Percentiles rank a stretch among this genome's conserved stretches.
phyloP scores from a whole-genome alignment of 2,888 invertebrate genomes.

The Acanthococcus lagerstroemiae region DNA sequence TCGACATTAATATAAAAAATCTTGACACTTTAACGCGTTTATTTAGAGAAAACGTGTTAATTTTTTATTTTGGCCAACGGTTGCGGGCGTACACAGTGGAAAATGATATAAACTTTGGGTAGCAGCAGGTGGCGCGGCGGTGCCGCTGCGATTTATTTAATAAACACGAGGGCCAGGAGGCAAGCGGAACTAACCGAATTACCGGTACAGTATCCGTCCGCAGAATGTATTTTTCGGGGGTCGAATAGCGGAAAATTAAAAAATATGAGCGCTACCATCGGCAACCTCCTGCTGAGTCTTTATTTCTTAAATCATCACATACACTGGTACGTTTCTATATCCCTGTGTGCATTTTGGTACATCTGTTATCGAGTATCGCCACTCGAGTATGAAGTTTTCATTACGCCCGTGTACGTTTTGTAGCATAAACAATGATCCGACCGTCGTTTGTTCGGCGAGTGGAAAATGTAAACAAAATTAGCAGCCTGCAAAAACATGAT shows the following conservation, averaged over 20 bases:
- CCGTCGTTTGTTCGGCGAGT: too few species aligned
- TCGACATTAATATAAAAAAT: background rate
- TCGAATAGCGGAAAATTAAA: slow-evolving; percentile 27
- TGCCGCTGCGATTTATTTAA: slow-evolving; percentile 26
- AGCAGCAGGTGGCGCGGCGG: slow-evolving; percentile 24
- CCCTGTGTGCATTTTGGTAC: slow-evolving; percentile 10
- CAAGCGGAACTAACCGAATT: slow-evolving; percentile 28
- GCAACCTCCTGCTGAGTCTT: slow-evolving; percentile 21
- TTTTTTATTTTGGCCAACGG: slow-evolving; percentile 9
- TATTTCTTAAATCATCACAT: slow-evolving; percentile 19
- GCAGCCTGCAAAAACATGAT: too few species aligned
- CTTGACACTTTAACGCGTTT: background rate
- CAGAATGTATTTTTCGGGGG: slow-evolving; percentile 20
- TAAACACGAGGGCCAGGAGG: slow-evolving; percentile 20
- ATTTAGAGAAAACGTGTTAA: slow-evolving; percentile 8
- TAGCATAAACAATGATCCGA: slow-evolving; percentile 1
- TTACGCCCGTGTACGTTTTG: background rate
- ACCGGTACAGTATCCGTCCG: slow-evolving; percentile 23
- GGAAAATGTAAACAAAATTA: too few species aligned
- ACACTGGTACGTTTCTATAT: background rate
- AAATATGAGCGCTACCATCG: slow-evolving; percentile 19
- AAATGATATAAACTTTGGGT: background rate
- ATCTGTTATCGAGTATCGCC: slow-evolving; percentile 15
- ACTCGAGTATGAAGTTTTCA: background rate
- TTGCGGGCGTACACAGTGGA: background rate